Evolutionary conservation across 1,140 invertebrate species (phyloP), one percentile per base, ranked within the genome.

Genomic region (Pseudomyrmex pallidus): DNA sequence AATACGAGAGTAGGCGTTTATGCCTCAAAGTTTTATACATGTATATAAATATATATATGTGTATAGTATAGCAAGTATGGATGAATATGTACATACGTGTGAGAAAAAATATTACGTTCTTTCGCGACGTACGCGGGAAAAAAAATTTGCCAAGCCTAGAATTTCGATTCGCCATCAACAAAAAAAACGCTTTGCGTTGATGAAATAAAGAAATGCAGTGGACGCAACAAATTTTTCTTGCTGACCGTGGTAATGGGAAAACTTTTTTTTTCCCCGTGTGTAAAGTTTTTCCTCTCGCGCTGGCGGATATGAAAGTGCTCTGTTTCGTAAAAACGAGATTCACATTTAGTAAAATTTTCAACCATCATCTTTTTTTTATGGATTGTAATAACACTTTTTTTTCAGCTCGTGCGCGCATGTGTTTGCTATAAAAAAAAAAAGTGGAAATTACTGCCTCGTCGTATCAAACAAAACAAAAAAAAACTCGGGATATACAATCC

Each of bases 1-100:
- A 77, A 77, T 77, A 77, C 50, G 48, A n/a, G 25, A 67, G 50
- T 22, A 46, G 50, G 48, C 44, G n/a, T 13, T 50, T 8, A 22
- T 20, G 22, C 44, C 44, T 46, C 13, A 74, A 44, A 59, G n/a
- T 64, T 22, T 12, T 1, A 13, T 4, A 13, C 17, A 5, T 44
- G 46, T 54, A 44, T 25, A 9, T 46, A 15, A 44, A 9, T 76
- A 66, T 74, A 63, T 54, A 44, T 25, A 9, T 46, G 10, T 22
- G 4, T 76, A 66, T 74, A 63, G 50, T 46, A n/a, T 22, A 35
- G 3, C 5, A 35, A 35, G 25, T 35, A 35, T 5, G 25, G 3
- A 35, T 35, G 5, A 35, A 3, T 35, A 35, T 35, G 35, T 35
- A 35, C 35, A 35, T 7, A 35, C 35, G 35, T 35, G 35, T 35